These are phyloP conservation scores for Pristionchus exspectatus DNA, from an alignment of 2,888 invertebrate genomes.

Conservation along the genomic window DNA sequence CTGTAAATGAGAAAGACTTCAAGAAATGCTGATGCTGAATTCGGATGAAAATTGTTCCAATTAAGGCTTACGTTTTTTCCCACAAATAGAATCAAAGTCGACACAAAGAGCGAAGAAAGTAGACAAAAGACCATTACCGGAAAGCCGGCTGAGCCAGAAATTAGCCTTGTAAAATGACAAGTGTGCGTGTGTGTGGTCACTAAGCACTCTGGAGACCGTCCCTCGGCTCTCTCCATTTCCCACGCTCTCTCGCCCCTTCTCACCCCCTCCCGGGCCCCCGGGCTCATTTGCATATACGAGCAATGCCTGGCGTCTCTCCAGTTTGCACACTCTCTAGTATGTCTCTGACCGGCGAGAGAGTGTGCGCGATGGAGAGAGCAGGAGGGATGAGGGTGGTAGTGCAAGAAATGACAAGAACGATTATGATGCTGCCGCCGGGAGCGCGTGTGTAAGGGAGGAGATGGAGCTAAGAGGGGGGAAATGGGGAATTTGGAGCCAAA, in stretches of 20 bases:
- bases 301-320: not conserved
- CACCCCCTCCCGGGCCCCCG: not conserved
- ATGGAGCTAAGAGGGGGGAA: not conserved
- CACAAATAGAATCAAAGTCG: no score
- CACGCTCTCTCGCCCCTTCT: not conserved
- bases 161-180: conserved; percentile 1
- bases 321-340: not conserved
- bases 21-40: not conserved
- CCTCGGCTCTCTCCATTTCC: not conserved
- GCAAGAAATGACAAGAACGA: conserved; percentile 40
- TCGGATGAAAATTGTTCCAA: not conserved
- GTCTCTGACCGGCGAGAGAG: not conserved
- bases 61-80: no score
- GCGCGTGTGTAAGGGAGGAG: not conserved
- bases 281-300: conserved; percentile 45
- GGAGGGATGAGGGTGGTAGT: not conserved
- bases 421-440: not conserved
- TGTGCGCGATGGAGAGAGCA: not conserved
- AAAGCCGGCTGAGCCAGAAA: not conserved
- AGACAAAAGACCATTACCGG: not conserved
- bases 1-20: not conserved
- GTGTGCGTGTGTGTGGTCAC: conserved; percentile 23
- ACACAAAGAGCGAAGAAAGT: no score
- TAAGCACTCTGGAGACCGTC: not conserved
- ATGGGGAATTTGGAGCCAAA: not conserved